Percentiles rank a stretch among this genome's conserved stretches.
These are phyloP conservation scores for Temnopleurus reevesii DNA, from an alignment of 53 echinoderm and acorn worm species.

Conservation along the genomic window DNA sequence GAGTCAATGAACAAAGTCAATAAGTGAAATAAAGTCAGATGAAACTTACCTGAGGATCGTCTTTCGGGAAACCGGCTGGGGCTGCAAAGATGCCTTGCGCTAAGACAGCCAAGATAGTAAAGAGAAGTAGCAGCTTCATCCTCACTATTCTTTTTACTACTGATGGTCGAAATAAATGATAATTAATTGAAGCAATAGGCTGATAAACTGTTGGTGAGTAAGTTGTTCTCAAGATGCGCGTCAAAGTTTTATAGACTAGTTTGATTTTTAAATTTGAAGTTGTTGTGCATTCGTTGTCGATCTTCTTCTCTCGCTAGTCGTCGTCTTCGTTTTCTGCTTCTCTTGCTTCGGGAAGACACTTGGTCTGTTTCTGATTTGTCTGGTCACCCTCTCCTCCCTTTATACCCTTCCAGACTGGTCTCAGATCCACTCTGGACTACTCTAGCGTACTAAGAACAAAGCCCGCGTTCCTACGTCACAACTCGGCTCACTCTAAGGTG, in stretches of 20 bases:
- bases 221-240: neutral
- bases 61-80: neutral
- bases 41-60: neutral
- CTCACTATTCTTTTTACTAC: neutral
- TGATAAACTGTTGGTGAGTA: neutral
- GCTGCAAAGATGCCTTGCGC: neutral
- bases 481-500: neutral
- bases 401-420: neutral
- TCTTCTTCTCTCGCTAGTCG: neutral
- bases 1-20: too few species aligned
- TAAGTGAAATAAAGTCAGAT: too few species aligned
- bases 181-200: neutral
- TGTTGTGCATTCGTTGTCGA: neutral
- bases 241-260: neutral
- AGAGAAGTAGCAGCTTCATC: slow-evolving; percentile 6
- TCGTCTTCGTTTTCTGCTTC: neutral
- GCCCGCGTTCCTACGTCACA: neutral
- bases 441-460: slow-evolving; percentile 9
- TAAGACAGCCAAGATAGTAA: slow-evolving; percentile 3
- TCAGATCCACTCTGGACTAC: neutral
- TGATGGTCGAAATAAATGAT: neutral
- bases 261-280: neutral
- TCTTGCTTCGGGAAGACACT: neutral
- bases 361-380: neutral
- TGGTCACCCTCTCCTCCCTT: neutral